Conservation (phyloP, 1,140 invertebrate species). For the Ceratoteleas bidentatus region DNA sequence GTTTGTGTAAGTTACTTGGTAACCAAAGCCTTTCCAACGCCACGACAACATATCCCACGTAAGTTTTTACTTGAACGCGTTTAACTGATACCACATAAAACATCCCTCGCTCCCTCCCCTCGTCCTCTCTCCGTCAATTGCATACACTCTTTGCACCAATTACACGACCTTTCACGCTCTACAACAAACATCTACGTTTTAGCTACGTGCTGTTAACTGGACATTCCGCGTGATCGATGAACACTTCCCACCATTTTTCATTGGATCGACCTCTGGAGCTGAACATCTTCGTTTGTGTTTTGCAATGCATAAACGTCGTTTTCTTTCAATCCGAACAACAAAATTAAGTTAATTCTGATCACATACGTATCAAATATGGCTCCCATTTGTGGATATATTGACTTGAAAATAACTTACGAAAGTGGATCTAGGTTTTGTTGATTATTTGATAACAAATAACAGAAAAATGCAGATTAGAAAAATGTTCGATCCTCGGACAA, state of each 20-base stretch:
- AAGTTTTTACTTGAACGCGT: constrained; percentile 30
- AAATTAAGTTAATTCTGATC: too few relatives aligned
- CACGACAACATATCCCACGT: constrained; percentile 64
- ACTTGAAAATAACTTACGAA: too few relatives aligned
- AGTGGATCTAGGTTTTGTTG: too few relatives aligned
- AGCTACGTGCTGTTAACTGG: constrained; percentile 51
- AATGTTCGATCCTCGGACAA: too few relatives aligned
- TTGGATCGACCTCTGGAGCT: background rate
- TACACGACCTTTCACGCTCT: constrained; percentile 54
- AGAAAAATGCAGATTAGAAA: too few relatives aligned
- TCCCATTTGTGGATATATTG: too few relatives aligned
- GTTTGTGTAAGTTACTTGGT: constrained; percentile 37
- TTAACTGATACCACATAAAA: constrained; percentile 62
- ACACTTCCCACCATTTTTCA: constrained; percentile 19
- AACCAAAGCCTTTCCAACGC: constrained; percentile 68
- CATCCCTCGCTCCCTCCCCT: constrained; percentile 63
- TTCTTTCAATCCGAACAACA: too few relatives aligned
- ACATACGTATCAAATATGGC: too few relatives aligned
- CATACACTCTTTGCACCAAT: constrained; percentile 21
- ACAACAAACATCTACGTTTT: constrained; percentile 59
- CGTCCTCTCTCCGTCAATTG: constrained; percentile 16
- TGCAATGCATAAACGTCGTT: too few relatives aligned
- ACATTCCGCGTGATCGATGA: constrained; percentile 56
- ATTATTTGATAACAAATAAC: too few relatives aligned
- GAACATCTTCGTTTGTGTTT: too few relatives aligned